Conservation (phyloP, 2,888 invertebrate genomes). For the Nezara viridula region DNA sequence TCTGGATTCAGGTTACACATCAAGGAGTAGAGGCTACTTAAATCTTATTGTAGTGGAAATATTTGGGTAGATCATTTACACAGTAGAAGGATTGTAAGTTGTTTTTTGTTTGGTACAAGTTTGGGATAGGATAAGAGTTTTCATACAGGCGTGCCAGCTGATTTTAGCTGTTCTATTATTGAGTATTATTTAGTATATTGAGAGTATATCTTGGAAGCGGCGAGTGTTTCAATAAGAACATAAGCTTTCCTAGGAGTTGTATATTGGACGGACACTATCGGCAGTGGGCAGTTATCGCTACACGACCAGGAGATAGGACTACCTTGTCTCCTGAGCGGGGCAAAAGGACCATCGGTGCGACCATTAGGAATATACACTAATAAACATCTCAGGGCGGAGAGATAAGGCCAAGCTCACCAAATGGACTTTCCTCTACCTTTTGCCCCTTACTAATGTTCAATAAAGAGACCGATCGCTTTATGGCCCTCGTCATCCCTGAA, state of each 20-base stretch:
- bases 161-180: too few relatives aligned
- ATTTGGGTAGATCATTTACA: too few relatives aligned
- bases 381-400: constrained; percentile 44
- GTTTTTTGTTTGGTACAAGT: too few relatives aligned
- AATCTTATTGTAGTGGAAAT: too few relatives aligned
- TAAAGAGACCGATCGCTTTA: constrained; percentile 44
- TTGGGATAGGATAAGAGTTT: too few relatives aligned
- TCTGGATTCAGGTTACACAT: too few relatives aligned
- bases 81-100: too few relatives aligned
- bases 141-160: too few relatives aligned
- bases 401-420: constrained; percentile 17
- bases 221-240: not conserved
- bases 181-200: not conserved
- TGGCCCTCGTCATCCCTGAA: constrained; percentile 1
- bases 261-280: not conserved
- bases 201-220: not conserved
- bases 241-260: constrained; percentile 11
- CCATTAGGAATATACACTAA: constrained; percentile 54
- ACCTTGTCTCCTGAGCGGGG: not conserved
- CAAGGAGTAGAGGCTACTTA: too few relatives aligned
- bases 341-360: constrained; percentile 1
- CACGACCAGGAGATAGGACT: not conserved
- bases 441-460: constrained; percentile 47
- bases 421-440: constrained; percentile 47
- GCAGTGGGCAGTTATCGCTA: constrained; percentile 24